A percentile compares a stretch with the other conserved stretches of the same genome.
phyloP scores from a whole-genome alignment of 2,888 invertebrate species.

The Aethes cnicana region DNA sequence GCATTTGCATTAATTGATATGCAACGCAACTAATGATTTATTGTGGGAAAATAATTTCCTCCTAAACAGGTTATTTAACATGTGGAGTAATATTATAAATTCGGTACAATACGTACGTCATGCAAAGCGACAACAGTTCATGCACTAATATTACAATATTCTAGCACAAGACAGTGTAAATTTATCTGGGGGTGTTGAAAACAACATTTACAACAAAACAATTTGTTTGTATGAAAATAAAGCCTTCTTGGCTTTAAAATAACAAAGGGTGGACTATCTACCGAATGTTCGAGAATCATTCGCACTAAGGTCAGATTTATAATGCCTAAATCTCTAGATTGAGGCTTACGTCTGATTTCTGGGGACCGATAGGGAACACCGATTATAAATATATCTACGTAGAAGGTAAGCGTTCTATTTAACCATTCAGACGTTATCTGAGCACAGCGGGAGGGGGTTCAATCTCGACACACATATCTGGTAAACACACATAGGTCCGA shows the following conservation, averaged over 20 bases:
- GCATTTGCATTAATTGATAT: no score
- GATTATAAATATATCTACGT: slow-evolving; percentile 43
- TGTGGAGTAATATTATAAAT: slow-evolving; percentile 2
- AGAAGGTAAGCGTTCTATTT: slow-evolving; percentile 26
- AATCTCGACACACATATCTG: slow-evolving; percentile 62
- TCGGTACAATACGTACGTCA: slow-evolving; percentile 41
- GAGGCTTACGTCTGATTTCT: background rate
- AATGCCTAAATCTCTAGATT: slow-evolving; percentile 2
- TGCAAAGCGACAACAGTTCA: slow-evolving; percentile 58
- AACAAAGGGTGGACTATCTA: slow-evolving; percentile 13
- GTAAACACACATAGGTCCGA: slow-evolving; percentile 74
- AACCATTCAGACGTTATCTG: slow-evolving; percentile 68
- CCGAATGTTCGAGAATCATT: slow-evolving; percentile 13
- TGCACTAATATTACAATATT: slow-evolving; percentile 48
- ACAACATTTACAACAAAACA: slow-evolving; percentile 13
- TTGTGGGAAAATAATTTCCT: no score
- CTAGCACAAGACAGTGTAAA: slow-evolving; percentile 42
- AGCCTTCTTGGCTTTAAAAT: background rate
- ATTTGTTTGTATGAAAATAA: slow-evolving; percentile 1
- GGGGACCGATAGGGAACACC: slow-evolving; percentile 31
- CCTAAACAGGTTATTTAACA: no score
- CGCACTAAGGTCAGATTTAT: slow-evolving; percentile 3
- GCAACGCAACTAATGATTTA: no score
- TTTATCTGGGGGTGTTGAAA: slow-evolving; percentile 14
- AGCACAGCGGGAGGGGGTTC: slow-evolving; percentile 64